Percentiles rank a stretch among this genome's conserved stretches.
Conservation (phyloP, 2,888 invertebrate genomes). For the Proisotoma minuta region DNA sequence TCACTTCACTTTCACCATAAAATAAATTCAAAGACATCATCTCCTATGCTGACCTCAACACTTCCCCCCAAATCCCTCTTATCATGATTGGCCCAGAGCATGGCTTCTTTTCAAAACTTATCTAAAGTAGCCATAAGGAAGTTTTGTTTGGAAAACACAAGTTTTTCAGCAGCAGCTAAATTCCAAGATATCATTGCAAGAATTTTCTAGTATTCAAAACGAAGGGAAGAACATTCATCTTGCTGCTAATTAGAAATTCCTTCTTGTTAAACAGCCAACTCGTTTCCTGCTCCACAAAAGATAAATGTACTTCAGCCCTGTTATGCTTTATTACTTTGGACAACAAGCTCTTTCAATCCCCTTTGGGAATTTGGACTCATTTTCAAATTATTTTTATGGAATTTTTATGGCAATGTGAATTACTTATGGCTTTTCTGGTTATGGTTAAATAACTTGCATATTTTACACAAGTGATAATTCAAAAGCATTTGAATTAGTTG, state of each 20-base stretch:
- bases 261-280: conserved; percentile 3
- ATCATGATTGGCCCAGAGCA: not conserved
- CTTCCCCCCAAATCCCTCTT: not conserved
- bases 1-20: not conserved
- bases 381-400: conserved; percentile 6
- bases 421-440: not conserved
- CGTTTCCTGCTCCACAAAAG: not conserved
- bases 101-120: not conserved
- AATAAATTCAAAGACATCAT: too few relatives aligned
- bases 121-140: not conserved
- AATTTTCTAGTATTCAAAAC: too few relatives aligned
- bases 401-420: not conserved
- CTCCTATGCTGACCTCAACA: too few relatives aligned
- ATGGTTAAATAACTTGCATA: too few relatives aligned
- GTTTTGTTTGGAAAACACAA: not conserved
- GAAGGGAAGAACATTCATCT: conserved; percentile 6
- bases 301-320: not conserved
- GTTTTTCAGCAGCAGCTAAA: not conserved
- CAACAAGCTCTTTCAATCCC: not conserved
- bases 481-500: too few relatives aligned
- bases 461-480: too few relatives aligned
- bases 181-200: too few relatives aligned
- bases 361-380: not conserved
- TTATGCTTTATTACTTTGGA: not conserved
- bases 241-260: conserved; percentile 16